Conservation (phyloP, 2,797 vertebrate species). For the Chlorospingus flavigularis region DNA sequence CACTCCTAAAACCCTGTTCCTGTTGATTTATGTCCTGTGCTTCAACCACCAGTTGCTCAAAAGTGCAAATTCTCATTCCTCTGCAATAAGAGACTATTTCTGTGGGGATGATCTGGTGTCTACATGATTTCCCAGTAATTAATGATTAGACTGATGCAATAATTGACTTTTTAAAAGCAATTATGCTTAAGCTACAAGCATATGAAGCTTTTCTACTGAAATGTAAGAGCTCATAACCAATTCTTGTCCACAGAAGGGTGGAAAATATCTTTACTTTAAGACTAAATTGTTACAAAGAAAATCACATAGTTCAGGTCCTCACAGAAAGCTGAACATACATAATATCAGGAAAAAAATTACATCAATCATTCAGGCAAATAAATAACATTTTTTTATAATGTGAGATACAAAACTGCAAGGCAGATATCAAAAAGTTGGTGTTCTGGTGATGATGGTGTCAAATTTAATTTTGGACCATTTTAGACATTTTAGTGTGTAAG, state of each 20-base stretch:
- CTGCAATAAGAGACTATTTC: not conserved
- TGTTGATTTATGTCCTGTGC: not conserved
- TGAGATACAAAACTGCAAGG: not conserved
- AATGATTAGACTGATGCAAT: not conserved
- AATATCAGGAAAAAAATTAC: not conserved
- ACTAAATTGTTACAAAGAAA: not conserved
- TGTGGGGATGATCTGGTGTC: not conserved
- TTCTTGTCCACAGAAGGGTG: not conserved
- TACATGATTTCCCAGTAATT: not conserved
- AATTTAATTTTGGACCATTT: not conserved
- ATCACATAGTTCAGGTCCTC: not conserved
- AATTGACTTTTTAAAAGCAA: not conserved
- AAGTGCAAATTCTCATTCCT: not conserved
- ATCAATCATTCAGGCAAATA: not conserved
- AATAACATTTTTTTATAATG: not conserved
- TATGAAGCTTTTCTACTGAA: not conserved
- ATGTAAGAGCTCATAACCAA: not conserved
- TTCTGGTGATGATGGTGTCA: fast-evolving
- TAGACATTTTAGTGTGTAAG: not conserved
- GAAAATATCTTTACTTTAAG: not conserved
- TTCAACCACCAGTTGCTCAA: not conserved
- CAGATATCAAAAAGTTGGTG: not conserved
- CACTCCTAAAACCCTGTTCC: not conserved
- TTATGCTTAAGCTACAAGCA: not conserved
- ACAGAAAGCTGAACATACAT: not conserved